Evolutionary conservation across 2,797 vertebrate genomes (phyloP).

Genomic region (Hippoglossus hippoglossus): DNA sequence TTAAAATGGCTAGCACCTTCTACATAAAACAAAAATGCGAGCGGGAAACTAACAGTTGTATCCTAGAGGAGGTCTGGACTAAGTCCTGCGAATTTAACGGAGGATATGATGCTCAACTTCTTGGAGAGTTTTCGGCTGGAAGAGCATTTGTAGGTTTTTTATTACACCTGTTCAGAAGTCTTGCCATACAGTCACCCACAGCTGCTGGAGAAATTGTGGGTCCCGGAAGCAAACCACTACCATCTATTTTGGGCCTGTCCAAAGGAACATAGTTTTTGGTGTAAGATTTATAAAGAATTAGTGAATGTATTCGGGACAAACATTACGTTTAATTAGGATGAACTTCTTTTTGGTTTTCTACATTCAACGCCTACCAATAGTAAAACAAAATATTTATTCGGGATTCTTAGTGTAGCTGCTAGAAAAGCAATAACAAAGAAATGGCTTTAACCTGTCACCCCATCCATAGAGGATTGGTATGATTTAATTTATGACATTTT

Average conservation of each 20-base stretch:
- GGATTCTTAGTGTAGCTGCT: conserved; percentile 3
- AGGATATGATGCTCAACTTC: too few relatives aligned
- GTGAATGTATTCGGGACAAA: neutral
- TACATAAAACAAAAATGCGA: conserved; percentile 1
- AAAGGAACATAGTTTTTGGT: neutral
- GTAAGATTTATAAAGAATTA: neutral
- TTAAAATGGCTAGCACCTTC: too few relatives aligned
- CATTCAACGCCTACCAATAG: neutral
- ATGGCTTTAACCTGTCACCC: neutral
- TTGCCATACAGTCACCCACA: neutral
- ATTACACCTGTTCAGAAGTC: neutral
- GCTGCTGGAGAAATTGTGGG: conserved; percentile 1
- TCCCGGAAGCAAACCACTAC: neutral
- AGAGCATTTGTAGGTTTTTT: neutral
- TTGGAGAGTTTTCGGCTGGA: neutral
- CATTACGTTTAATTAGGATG: neutral
- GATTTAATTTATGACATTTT: too few relatives aligned
- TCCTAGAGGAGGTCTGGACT: neutral
- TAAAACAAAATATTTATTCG: neutral
- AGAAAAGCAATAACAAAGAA: neutral
- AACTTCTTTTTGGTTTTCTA: neutral
- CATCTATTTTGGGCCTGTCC: neutral
- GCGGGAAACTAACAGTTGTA: neutral
- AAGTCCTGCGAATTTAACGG: too few relatives aligned
- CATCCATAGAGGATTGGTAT: too few relatives aligned